phyloP scores from a whole-genome alignment of 2,888 invertebrate species.

The Tetragonula carbonaria region DNA sequence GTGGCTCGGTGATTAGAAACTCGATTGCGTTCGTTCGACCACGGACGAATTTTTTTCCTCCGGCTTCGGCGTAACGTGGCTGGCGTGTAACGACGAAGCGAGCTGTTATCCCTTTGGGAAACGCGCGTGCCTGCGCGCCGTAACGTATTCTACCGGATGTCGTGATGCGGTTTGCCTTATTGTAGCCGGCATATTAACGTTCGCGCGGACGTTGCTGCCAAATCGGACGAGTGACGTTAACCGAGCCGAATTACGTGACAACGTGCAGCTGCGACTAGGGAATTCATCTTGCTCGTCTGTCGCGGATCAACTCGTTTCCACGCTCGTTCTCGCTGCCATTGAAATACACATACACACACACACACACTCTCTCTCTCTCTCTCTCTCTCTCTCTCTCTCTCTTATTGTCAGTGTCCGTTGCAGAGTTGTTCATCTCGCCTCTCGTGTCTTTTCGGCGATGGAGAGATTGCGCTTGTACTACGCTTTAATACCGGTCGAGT shows the following conservation, averaged over 20 bases:
- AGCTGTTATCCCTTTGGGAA: slow-evolving; percentile 41
- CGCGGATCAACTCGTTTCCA: neutral
- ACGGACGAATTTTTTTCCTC: too few species aligned
- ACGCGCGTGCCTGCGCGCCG: slow-evolving; percentile 36
- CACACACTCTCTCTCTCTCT: too few species aligned
- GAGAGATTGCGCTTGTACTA: neutral
- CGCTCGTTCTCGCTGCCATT: neutral
- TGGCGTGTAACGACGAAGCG: neutral
- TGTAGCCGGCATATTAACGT: slow-evolving; percentile 58
- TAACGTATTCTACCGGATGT: slow-evolving; percentile 63
- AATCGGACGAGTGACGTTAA: slow-evolving; percentile 51
- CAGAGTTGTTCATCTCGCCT: neutral
- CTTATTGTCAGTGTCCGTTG: neutral
- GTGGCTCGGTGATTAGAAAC: slow-evolving; percentile 10
- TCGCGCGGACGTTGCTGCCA: slow-evolving; percentile 49
- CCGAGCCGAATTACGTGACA: slow-evolving; percentile 40
- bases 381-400: too few species aligned
- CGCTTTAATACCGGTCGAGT: too few species aligned
- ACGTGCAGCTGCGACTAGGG: neutral
- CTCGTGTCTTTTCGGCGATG: neutral
- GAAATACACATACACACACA: neutral
- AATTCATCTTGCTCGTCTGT: slow-evolving; percentile 3
- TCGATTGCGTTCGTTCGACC: slow-evolving; percentile 4
- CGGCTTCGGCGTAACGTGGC: neutral
- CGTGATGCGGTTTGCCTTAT: slow-evolving; percentile 64